A percentile compares a stretch with the other conserved stretches of the same genome.
Evolutionary conservation across 2,113 vertebrate species (phyloP).

Genomic region (Albula glossodonta): DNA sequence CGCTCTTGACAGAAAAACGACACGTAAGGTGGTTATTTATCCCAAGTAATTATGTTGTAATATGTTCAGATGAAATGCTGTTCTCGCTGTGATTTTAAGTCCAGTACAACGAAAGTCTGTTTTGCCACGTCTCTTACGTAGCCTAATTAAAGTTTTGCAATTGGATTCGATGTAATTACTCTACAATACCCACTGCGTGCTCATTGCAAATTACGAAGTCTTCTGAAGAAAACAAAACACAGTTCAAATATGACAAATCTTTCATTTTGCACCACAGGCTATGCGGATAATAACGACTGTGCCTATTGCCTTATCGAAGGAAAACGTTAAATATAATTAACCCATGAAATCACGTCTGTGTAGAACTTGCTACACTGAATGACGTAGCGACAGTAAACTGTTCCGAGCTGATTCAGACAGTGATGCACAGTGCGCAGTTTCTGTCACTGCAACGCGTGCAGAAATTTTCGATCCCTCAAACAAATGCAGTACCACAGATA

Average conservation of each 20-base stretch:
- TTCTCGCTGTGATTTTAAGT: too few relatives aligned
- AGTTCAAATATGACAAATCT: not conserved
- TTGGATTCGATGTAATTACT: too few relatives aligned
- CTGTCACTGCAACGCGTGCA: not conserved
- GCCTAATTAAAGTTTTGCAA: too few relatives aligned
- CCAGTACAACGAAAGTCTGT: too few relatives aligned
- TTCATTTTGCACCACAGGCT: not conserved
- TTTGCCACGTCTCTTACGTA: too few relatives aligned
- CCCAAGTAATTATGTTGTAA: too few relatives aligned
- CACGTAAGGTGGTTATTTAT: too few relatives aligned
- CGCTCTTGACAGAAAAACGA: too few relatives aligned
- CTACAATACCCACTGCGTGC: too few relatives aligned
- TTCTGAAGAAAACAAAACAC: not conserved
- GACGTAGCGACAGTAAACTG: not conserved
- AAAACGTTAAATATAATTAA: not conserved
- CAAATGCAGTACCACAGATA: not conserved
- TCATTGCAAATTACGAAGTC: too few relatives aligned
- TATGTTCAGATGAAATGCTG: too few relatives aligned
- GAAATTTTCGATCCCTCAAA: not conserved
- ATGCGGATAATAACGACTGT: not conserved
- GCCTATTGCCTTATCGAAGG: not conserved
- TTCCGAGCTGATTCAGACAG: not conserved
- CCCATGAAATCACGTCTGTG: not conserved
- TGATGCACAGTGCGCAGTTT: not conserved
- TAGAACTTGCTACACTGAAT: not conserved